Evolutionary conservation across 2,888 invertebrate species (phyloP).

Genomic region (Sminthurides aquaticus): DNA sequence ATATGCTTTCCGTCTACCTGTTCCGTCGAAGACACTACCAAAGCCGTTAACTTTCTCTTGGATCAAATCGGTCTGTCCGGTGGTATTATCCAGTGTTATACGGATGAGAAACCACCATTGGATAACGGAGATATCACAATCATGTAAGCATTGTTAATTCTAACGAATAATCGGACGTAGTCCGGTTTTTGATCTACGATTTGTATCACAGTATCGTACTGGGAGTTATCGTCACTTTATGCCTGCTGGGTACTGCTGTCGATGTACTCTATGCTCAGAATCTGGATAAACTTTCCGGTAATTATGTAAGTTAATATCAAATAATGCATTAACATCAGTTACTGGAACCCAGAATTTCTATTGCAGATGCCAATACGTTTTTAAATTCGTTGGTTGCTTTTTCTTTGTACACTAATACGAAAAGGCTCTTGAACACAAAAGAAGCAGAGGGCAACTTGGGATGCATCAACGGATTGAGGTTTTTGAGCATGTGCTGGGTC

Average conservation of each 20-base stretch:
- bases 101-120: constrained; percentile 8
- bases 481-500: constrained; percentile 19
- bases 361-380: too few relatives aligned
- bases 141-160: constrained; percentile 11
- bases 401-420: not conserved
- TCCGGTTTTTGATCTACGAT: too few relatives aligned
- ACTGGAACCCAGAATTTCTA: too few relatives aligned
- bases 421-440: not conserved
- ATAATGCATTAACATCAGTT: too few relatives aligned
- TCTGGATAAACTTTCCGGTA: too few relatives aligned
- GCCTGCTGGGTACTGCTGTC: not conserved
- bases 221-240: not conserved
- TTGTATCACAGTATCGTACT: not conserved
- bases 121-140: constrained; percentile 7
- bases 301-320: too few relatives aligned
- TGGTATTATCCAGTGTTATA: not conserved
- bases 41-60: not conserved
- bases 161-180: too few relatives aligned
- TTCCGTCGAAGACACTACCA: not conserved
- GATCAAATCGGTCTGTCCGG: not conserved
- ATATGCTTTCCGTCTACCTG: constrained; percentile 18
- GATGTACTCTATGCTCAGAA: not conserved
- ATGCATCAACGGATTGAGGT: constrained; percentile 15
- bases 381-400: not conserved
- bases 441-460: constrained; percentile 5